phyloP scores from a whole-genome alignment of 1,140 invertebrate genomes.

The Drosophila sturtevanti region DNA sequence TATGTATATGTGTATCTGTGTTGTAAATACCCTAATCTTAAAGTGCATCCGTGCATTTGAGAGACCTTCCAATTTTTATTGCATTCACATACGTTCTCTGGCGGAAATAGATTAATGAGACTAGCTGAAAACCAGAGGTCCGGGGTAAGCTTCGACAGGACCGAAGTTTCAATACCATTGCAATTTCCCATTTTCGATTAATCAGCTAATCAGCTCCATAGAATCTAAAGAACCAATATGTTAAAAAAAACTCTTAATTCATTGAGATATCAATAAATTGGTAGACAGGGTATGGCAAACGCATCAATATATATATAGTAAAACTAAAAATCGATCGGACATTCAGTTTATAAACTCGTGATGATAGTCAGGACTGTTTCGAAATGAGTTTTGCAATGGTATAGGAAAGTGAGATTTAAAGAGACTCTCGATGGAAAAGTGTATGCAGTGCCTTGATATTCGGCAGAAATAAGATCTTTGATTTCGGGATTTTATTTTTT shows the following conservation, averaged over 20 bases:
- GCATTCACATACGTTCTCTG: constrained; percentile 1
- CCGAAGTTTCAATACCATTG: background rate
- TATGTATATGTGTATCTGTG: constrained; percentile 14
- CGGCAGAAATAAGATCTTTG: background rate
- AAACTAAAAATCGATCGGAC: background rate
- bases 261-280: no score
- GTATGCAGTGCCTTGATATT: background rate
- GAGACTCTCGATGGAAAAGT: background rate
- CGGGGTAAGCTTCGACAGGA: background rate
- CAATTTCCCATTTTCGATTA: no score
- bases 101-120: background rate
- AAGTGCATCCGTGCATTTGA: constrained; percentile 7
- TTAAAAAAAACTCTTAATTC: no score
- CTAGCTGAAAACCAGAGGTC: background rate
- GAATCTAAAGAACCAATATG: no score
- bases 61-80: background rate
- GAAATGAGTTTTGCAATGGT: background rate
- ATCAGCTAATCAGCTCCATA: no score
- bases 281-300: no score
- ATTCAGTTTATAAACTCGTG: background rate
- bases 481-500: background rate
- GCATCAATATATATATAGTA: no score
- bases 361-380: background rate
- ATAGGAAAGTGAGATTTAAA: background rate
- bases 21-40: constrained; percentile 3